A percentile compares a stretch with the other conserved stretches of the same genome.
phyloP scores from a whole-genome alignment of 1,140 invertebrate genomes.

The Euura saliciscinereae region DNA sequence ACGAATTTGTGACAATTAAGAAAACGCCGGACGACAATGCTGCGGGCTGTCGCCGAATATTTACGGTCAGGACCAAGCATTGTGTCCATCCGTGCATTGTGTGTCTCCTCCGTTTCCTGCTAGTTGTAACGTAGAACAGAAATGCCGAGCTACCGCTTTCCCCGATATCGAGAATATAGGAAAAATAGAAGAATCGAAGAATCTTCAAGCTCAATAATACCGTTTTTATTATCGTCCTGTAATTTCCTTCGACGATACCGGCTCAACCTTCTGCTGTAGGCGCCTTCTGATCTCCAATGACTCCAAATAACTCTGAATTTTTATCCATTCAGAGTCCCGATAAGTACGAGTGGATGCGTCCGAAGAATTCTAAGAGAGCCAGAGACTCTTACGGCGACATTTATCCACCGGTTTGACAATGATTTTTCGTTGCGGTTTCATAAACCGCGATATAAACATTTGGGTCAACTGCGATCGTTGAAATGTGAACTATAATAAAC shows the following conservation, averaged over 20 bases:
- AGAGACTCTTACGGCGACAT: too few species aligned
- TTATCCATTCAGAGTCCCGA: too few species aligned
- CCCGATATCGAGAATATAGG: background rate
- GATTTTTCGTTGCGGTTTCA: background rate
- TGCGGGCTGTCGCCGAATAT: slow-evolving; percentile 6
- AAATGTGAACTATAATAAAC: background rate
- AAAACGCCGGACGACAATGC: slow-evolving; percentile 4
- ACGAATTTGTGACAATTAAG: slow-evolving; percentile 7
- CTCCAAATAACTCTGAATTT: too few species aligned
- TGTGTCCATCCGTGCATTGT: background rate
- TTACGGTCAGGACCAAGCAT: slow-evolving; percentile 1
- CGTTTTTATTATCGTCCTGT: too few species aligned
- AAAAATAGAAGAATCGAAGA: too few species aligned
- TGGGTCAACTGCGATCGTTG: background rate
- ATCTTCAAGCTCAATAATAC: too few species aligned
- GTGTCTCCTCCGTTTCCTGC: background rate
- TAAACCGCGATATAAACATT: background rate
- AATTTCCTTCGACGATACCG: too few species aligned
- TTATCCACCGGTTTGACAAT: too few species aligned
- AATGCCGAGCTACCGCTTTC: background rate
- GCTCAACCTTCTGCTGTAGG: too few species aligned
- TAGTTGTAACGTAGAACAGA: background rate
- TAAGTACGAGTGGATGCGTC: too few species aligned
- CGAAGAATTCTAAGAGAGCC: too few species aligned
- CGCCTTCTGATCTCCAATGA: too few species aligned